Percentiles rank a stretch among this genome's conserved stretches.
phyloP scores from a whole-genome alignment of 2,888 invertebrate species.

The Ischnura elegans region DNA sequence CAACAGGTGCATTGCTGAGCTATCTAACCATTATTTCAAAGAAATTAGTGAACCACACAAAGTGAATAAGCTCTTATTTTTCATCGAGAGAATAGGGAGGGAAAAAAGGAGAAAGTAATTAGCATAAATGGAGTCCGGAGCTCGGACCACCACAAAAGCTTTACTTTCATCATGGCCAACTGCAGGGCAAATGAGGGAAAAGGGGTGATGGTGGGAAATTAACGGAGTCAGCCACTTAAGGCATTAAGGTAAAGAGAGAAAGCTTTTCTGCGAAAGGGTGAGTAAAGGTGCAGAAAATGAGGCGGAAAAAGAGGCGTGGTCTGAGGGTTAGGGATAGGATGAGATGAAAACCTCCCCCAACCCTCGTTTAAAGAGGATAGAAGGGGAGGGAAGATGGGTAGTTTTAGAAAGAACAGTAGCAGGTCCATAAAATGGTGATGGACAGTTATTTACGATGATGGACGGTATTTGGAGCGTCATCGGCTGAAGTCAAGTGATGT shows the following conservation, averaged over 20 bases:
- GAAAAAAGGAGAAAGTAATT: background rate
- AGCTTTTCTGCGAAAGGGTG: background rate
- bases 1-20: no score
- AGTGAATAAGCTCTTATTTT: no score
- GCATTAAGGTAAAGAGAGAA: background rate
- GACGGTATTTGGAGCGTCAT: no score
- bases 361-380: no score
- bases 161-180: background rate
- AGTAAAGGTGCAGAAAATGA: background rate
- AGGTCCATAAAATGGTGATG: no score
- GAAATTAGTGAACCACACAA: no score
- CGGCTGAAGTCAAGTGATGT: no score
- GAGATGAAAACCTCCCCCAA: background rate
- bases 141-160: background rate
- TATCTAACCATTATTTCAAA: no score
- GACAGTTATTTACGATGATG: no score
- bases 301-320: background rate
- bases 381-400: no score
- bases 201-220: background rate
- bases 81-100: background rate
- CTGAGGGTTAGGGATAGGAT: background rate
- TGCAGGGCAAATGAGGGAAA: background rate
- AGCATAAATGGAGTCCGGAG: background rate
- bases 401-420: no score
- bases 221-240: constrained; percentile 32